Evolutionary conservation across 2,888 invertebrate genomes (phyloP), one percentile per base, ranked within the genome.

Genomic region (Ischnura elegans): DNA sequence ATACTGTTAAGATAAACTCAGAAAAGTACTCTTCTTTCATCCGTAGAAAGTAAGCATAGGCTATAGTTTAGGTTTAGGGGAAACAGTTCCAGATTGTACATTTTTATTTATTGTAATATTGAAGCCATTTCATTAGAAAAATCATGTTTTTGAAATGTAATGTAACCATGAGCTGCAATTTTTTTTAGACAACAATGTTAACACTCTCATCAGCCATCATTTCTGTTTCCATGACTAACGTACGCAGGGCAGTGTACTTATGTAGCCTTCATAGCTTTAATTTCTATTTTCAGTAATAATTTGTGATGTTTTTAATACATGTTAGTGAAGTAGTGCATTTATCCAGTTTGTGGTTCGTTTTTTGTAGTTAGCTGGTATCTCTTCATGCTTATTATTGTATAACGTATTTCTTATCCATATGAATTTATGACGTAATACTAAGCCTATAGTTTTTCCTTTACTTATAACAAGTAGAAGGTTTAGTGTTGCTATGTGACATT

Each of bases 311-410:
- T 46, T 86, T 86, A 86, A n/a, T 86, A 46, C 16, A 61, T 90
- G 61, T 76, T 76, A 43, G 42, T 25, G 61, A n/a, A 43, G 90
- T 90, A 90, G 90, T 90, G 90, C 90, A 90, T 90, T 87, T 25
- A 42, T 90, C 55, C 43, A 66, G 6, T 90, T 90, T 36, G 55
- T 61, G 55, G 43, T 90, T 66, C 36, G n/a, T n/a, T 25, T 90
- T 55, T 61, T 90, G 90, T 90, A 90, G 90, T 90, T n/a, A 66
- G 90, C 90, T 90, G 43, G 25, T 43, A 43, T 25, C 61, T 90
- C 66, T 55, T 66, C n/a, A 61, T 90, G 90, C 90, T 90, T 90
- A 90, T 90, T 66, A 61, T 29, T 90, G 90, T 90, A 66, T 43
- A 90, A 90, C 55, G 3, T 86, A 66, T 43, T 61, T 43, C 90